Evolutionary conservation across 2,797 vertebrate genomes (phyloP).

Genomic region (Sebastes trivittatus): DNA sequence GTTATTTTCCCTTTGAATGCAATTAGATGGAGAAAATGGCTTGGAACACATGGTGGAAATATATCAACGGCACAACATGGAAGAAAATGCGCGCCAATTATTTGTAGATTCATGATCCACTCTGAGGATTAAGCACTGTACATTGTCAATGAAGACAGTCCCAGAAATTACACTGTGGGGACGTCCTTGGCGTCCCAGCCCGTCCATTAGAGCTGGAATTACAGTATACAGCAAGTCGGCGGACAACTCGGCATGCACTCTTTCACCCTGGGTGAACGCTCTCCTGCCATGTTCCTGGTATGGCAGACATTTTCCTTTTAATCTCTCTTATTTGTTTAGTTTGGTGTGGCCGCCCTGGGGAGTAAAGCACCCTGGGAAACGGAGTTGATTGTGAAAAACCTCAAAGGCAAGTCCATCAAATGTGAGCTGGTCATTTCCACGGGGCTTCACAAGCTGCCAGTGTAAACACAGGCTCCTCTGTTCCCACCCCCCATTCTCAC

Average conservation of each 20-base stretch:
- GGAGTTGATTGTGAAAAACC: slow-evolving; percentile 49
- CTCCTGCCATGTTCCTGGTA: slow-evolving; percentile 30
- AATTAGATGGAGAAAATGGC: slow-evolving; percentile 57
- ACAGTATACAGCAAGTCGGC: slow-evolving; percentile 21
- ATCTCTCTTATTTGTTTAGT: slow-evolving; percentile 53
- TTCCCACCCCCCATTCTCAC: slow-evolving; percentile 31
- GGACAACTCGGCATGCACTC: slow-evolving; percentile 15
- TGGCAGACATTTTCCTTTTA: slow-evolving; percentile 52
- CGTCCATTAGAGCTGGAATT: slow-evolving; percentile 40
- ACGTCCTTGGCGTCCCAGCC: slow-evolving; percentile 33
- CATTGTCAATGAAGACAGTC: slow-evolving; percentile 36
- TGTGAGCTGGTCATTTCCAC: slow-evolving; percentile 55
- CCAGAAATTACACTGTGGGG: slow-evolving; percentile 45
- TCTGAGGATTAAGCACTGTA: slow-evolving; percentile 42
- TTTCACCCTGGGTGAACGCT: slow-evolving; percentile 2
- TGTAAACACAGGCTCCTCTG: slow-evolving; percentile 68
- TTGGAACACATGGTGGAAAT: slow-evolving; percentile 68
- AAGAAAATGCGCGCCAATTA: slow-evolving; percentile 46
- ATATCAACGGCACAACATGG: slow-evolving; percentile 54
- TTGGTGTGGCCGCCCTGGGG: slow-evolving; percentile 39
- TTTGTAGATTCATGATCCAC: slow-evolving; percentile 45
- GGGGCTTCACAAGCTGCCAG: slow-evolving; percentile 57
- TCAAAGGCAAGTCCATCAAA: slow-evolving; percentile 52
- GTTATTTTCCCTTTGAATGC: slow-evolving; percentile 58
- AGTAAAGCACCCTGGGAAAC: slow-evolving; percentile 49